phyloP scores from a whole-genome alignment of 2,797 vertebrate species.

The Muraenolepis orangiensis region DNA sequence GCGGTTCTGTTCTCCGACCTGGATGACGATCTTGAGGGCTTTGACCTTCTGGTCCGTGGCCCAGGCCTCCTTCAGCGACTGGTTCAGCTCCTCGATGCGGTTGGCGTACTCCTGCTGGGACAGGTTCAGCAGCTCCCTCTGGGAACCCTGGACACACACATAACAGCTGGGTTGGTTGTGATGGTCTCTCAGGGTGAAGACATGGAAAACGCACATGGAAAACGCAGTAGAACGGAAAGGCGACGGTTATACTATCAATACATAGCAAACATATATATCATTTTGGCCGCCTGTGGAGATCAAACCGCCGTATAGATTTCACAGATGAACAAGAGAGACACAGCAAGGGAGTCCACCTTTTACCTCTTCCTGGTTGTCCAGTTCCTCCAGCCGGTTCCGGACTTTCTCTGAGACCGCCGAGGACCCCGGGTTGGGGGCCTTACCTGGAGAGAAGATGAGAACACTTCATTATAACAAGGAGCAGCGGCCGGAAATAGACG shows the following conservation, averaged over 20 bases:
- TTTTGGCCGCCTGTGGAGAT: too few species aligned
- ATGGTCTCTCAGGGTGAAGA: neutral
- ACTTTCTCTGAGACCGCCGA: constrained; percentile 95
- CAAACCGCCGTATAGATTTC: too few species aligned
- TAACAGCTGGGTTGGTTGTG: too few species aligned
- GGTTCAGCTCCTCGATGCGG: constrained; percentile 95
- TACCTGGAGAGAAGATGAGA: constrained; percentile 66
- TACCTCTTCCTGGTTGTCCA: constrained; percentile 97
- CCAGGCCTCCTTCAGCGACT: constrained; percentile 96
- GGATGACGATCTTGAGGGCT: constrained; percentile 97
- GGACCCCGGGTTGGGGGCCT: constrained; percentile 75
- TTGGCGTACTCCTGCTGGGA: constrained; percentile 97
- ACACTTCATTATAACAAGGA: neutral
- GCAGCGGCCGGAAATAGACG: too few species aligned
- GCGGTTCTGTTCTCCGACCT: constrained; percentile 75
- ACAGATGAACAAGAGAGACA: too few species aligned
- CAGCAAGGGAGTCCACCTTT: neutral
- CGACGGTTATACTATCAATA: too few species aligned
- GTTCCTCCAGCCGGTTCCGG: constrained; percentile 90
- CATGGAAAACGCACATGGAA: too few species aligned
- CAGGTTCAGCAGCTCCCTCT: constrained; percentile 92
- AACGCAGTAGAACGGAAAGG: too few species aligned
- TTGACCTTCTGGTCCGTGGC: constrained; percentile 98
- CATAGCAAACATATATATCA: too few species aligned
- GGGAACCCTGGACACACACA: constrained; percentile 80